Percentiles rank a stretch among this genome's conserved stretches.
These are phyloP conservation scores for Stigmatopora nigra DNA, from an alignment of 2,113 vertebrate genomes.

Conservation along the genomic window DNA sequence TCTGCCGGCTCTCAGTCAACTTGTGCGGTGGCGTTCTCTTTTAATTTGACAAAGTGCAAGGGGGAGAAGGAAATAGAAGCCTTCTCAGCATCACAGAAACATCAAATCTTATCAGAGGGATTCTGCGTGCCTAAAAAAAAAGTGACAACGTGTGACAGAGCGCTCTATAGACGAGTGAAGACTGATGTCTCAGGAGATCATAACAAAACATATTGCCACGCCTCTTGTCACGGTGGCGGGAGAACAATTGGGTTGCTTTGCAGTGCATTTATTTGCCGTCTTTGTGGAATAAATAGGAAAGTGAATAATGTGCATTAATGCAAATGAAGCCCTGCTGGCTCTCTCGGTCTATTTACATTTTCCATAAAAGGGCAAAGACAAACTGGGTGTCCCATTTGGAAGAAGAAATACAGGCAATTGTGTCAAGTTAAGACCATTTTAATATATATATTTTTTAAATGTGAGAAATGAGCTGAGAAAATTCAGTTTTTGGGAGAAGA, in stretches of 20 bases:
- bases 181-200: slow-evolving; percentile 60
- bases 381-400: slow-evolving; percentile 9
- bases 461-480: no score
- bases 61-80: slow-evolving; percentile 9
- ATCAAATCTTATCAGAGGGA: slow-evolving; percentile 56
- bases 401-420: neutral
- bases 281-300: slow-evolving; percentile 25
- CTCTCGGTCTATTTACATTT: slow-evolving; percentile 12
- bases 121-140: slow-evolving; percentile 41
- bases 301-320: slow-evolving; percentile 9
- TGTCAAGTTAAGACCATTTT: neutral
- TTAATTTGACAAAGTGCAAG: slow-evolving; percentile 44
- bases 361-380: slow-evolving; percentile 20
- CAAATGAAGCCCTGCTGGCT: slow-evolving; percentile 19
- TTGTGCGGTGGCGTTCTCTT: slow-evolving; percentile 31
- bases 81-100: slow-evolving; percentile 50
- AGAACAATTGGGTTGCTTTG: slow-evolving; percentile 18
- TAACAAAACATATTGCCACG: slow-evolving; percentile 28
- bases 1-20: slow-evolving; percentile 40
- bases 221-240: slow-evolving; percentile 28
- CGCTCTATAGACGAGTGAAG: slow-evolving; percentile 49
- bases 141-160: slow-evolving; percentile 55
- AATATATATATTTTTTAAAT: neutral
- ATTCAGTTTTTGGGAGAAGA: no score
- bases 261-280: slow-evolving; percentile 21